Evolutionary conservation across 2,113 vertebrate genomes (phyloP).

Genomic region (Ameiurus melas): DNA sequence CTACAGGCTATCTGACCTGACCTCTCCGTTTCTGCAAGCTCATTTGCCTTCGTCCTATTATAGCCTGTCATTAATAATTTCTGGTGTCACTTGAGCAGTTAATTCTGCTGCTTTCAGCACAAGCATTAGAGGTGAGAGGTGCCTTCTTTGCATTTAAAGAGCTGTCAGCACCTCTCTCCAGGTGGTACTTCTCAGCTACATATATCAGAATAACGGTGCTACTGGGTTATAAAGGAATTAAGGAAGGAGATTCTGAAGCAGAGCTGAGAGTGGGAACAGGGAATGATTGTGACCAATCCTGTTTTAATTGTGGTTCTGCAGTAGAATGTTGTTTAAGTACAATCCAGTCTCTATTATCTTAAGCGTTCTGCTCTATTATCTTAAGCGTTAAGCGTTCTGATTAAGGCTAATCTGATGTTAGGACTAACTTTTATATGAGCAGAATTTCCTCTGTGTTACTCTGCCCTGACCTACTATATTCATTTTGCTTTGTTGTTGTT

Average conservation of each 20-base stretch:
- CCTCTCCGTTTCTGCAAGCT: slow-evolving; percentile 34
- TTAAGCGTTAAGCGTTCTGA: slow-evolving; percentile 15
- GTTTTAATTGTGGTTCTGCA: slow-evolving; percentile 37
- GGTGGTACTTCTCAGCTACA: slow-evolving; percentile 56
- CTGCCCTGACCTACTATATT: slow-evolving; percentile 4
- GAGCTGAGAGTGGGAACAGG: slow-evolving; percentile 46
- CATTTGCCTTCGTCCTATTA: slow-evolving; percentile 36
- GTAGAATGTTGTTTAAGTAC: slow-evolving; percentile 11
- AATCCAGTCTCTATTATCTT: slow-evolving; percentile 18
- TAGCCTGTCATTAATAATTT: slow-evolving; percentile 41
- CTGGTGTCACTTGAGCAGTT: slow-evolving; percentile 29
- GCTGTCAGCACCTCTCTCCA: slow-evolving; percentile 64
- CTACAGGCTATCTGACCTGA: slow-evolving; percentile 29
- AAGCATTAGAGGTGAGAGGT: slow-evolving; percentile 55
- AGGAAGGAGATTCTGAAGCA: slow-evolving; percentile 50
- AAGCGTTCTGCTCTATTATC: too few relatives aligned
- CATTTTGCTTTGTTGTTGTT: slow-evolving; percentile 52
- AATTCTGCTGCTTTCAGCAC: slow-evolving; percentile 48
- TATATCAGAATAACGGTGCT: slow-evolving; percentile 52
- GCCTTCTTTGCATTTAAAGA: slow-evolving; percentile 52
- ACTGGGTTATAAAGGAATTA: slow-evolving; percentile 38
- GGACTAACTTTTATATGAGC: neutral
- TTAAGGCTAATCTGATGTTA: slow-evolving; percentile 15
- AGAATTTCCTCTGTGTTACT: neutral
- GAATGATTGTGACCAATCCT: slow-evolving; percentile 44